A percentile compares a stretch with the other conserved stretches of the same genome.
Evolutionary conservation across 92 coral and sea anemone genomes (phyloP).

Genomic region (Paramuricea clavata): DNA sequence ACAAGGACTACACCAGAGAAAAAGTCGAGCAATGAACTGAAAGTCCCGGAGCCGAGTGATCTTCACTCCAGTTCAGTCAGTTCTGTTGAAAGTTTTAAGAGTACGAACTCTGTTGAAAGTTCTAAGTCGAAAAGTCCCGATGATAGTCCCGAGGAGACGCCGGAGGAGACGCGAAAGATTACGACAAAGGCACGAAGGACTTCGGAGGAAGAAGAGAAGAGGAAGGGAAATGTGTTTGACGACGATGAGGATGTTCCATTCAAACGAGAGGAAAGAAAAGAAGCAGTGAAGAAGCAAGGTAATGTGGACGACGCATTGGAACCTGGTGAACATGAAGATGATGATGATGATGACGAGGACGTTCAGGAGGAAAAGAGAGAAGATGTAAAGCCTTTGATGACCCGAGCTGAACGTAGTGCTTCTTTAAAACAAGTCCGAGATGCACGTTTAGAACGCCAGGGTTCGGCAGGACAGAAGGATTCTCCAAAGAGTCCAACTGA

Average conservation of each 20-base stretch:
- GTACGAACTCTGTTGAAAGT: too few species aligned
- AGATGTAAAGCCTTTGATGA: conserved; percentile 21
- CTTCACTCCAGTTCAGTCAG: conserved; percentile 55
- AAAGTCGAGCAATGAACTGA: conserved; percentile 82
- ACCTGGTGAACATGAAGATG: not conserved
- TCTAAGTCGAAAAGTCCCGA: conserved; percentile 23
- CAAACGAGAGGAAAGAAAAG: conserved; percentile 74
- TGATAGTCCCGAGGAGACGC: conserved; percentile 33
- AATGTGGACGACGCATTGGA: conserved; percentile 47
- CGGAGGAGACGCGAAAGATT: conserved; percentile 29
- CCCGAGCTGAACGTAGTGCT: conserved; percentile 17
- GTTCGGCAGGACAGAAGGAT: conserved; percentile 2
- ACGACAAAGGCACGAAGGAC: conserved; percentile 59
- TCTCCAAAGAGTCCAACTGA: conserved; percentile 24
- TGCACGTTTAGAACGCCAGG: conserved; percentile 32
- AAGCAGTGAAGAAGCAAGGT: conserved; percentile 64
- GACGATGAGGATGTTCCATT: conserved; percentile 73
- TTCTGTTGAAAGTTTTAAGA: conserved; percentile 22
- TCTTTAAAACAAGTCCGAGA: conserved; percentile 2
- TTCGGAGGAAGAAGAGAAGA: conserved; percentile 69
- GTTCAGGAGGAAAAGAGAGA: not conserved
- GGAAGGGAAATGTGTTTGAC: conserved; percentile 71
- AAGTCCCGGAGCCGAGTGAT: conserved; percentile 63
- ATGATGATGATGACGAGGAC: conserved; percentile 25
- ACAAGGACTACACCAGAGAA: conserved; percentile 51